phyloP scores from a whole-genome alignment of 2,888 invertebrate genomes.

The Drosophila antonietae region DNA sequence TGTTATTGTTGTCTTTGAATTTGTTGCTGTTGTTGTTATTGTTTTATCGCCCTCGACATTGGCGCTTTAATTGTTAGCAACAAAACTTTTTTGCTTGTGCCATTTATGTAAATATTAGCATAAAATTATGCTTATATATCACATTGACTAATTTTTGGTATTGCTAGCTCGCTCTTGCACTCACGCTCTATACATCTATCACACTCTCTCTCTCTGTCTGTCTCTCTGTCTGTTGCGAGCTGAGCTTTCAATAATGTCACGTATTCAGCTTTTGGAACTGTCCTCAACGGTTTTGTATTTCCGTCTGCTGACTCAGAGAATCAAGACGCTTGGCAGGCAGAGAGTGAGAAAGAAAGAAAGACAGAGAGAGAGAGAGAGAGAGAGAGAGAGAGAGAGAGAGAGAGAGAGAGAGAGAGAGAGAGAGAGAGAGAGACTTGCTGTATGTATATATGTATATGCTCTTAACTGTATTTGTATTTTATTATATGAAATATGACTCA shows the following conservation, averaged over 20 bases:
- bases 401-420: neutral
- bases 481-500: constrained; percentile 47
- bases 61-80: constrained; percentile 60
- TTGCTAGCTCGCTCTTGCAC: constrained; percentile 4
- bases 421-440: constrained; percentile 8
- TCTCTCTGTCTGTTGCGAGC: neutral
- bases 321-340: neutral
- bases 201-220: neutral
- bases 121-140: constrained; percentile 61
- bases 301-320: constrained; percentile 61
- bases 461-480: constrained; percentile 19
- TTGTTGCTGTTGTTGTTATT: constrained; percentile 2
- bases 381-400: constrained; percentile 12
- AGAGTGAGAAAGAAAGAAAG: neutral
- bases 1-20: constrained; percentile 10
- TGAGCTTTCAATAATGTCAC: constrained; percentile 53
- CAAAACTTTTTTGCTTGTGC: constrained; percentile 26
- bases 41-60: constrained; percentile 58
- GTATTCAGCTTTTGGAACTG: constrained; percentile 39
- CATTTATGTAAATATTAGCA: constrained; percentile 55
- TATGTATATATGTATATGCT: neutral
- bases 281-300: constrained; percentile 49
- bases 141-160: constrained; percentile 42
- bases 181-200: neutral
- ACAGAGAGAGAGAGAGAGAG: neutral